These are phyloP conservation scores for Serripes groenlandicus DNA, from an alignment of 2,888 invertebrate species.

Conservation along the genomic window DNA sequence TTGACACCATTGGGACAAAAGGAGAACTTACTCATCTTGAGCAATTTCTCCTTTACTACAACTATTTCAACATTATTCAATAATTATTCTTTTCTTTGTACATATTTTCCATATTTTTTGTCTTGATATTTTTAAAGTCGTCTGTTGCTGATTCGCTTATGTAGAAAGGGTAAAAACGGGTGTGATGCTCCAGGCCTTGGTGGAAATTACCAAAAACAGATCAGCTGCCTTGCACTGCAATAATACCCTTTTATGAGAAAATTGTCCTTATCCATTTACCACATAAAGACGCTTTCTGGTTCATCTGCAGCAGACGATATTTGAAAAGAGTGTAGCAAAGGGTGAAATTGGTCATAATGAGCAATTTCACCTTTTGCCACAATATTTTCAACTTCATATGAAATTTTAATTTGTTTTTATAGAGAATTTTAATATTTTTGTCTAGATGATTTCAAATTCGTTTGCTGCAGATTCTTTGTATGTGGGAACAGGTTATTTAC, in stretches of 20 bases:
- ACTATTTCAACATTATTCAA: too few relatives aligned
- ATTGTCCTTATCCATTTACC: neutral
- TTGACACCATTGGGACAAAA: too few relatives aligned
- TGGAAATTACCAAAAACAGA: too few relatives aligned
- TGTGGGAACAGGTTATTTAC: neutral
- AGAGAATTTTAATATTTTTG: neutral
- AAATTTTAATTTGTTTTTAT: neutral
- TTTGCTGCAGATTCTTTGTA: neutral
- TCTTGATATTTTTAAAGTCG: too few relatives aligned
- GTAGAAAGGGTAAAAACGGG: too few relatives aligned
- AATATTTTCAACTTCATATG: neutral
- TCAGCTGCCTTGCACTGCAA: too few relatives aligned
- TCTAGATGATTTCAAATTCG: neutral
- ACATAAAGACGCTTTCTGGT: neutral
- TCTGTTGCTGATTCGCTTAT: too few relatives aligned
- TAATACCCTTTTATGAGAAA: neutral
- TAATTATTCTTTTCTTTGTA: too few relatives aligned
- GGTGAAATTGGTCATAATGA: neutral
- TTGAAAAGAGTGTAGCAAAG: neutral
- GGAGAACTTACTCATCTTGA: too few relatives aligned
- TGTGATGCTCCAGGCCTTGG: too few relatives aligned
- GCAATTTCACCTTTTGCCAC: neutral
- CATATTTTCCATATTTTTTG: too few relatives aligned
- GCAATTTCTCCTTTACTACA: too few relatives aligned
- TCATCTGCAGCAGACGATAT: neutral